phyloP scores from a whole-genome alignment of 2,888 invertebrate species.

The Rugalucina vietnamica region DNA sequence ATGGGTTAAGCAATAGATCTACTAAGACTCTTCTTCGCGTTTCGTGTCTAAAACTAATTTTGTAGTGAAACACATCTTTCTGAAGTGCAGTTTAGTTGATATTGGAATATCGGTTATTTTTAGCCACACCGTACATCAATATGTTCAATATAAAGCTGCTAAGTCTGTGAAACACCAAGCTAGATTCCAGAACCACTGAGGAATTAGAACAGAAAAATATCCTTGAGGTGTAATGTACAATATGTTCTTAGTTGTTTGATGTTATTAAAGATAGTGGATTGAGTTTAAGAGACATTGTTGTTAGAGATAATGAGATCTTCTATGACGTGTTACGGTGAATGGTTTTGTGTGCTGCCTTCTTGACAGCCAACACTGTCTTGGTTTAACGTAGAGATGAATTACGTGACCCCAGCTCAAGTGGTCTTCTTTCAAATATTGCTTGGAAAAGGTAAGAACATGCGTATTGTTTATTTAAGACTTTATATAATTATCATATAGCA shows the following conservation, averaged over 20 bases:
- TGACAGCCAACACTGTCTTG: background rate
- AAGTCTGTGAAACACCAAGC: background rate
- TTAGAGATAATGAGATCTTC: no score
- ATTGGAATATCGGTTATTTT: constrained; percentile 8
- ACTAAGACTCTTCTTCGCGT: no score
- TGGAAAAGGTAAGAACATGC: background rate
- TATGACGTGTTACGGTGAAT: background rate
- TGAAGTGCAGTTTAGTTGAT: background rate
- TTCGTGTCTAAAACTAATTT: no score
- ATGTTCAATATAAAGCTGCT: background rate
- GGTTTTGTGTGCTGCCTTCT: background rate
- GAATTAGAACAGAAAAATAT: background rate
- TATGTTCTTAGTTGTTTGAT: background rate
- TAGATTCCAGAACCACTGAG: background rate
- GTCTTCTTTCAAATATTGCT: background rate
- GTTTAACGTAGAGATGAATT: background rate
- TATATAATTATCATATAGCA: background rate
- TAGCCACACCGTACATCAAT: background rate
- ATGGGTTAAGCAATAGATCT: no score
- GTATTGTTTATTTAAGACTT: background rate
- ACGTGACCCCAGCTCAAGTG: background rate
- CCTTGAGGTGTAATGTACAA: background rate
- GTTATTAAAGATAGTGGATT: background rate
- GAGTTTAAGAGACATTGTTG: background rate
- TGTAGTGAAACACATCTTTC: background rate